A percentile compares a stretch with the other conserved stretches of the same genome.
Evolutionary conservation across 2,888 invertebrate genomes (phyloP).

Genomic region (Ophion ellenae): DNA sequence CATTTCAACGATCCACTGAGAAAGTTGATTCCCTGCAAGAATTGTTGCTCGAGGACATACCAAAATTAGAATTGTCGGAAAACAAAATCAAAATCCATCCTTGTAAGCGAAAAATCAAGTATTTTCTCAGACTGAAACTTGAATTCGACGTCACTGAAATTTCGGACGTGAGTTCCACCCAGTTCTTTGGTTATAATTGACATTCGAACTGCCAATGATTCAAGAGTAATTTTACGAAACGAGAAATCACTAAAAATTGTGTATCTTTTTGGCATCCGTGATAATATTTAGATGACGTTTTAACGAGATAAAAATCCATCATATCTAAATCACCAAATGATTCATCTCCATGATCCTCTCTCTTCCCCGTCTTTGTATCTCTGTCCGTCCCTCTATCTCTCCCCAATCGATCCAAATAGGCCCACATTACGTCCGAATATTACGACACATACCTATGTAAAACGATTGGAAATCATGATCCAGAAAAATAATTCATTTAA

Average conservation of each 20-base stretch:
- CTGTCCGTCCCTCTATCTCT: background rate
- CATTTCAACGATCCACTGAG: too few relatives aligned
- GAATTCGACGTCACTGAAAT: too few relatives aligned
- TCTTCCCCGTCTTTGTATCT: background rate
- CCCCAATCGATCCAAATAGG: background rate
- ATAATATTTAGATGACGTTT: conserved; percentile 8
- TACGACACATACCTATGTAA: background rate
- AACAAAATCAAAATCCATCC: too few relatives aligned
- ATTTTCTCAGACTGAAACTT: too few relatives aligned
- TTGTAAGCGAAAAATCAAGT: too few relatives aligned
- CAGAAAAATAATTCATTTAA: background rate
- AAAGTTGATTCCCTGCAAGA: too few relatives aligned
- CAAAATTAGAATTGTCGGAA: too few relatives aligned
- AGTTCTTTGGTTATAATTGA: too few relatives aligned
- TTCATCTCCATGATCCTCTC: background rate
- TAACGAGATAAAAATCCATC: conserved; percentile 30
- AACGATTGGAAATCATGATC: background rate
- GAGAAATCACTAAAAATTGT: background rate
- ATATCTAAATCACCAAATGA: conserved; percentile 11
- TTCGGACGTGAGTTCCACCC: too few relatives aligned
- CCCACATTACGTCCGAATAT: too few relatives aligned
- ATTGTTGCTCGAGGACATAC: too few relatives aligned
- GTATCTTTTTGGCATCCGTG: conserved; percentile 1
- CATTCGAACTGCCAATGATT: too few relatives aligned
- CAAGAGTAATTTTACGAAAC: background rate